A percentile compares a stretch with the other conserved stretches of the same genome.
Evolutionary conservation across 2,113 vertebrate genomes (phyloP).

Genomic region (Phaetusa simplex): DNA sequence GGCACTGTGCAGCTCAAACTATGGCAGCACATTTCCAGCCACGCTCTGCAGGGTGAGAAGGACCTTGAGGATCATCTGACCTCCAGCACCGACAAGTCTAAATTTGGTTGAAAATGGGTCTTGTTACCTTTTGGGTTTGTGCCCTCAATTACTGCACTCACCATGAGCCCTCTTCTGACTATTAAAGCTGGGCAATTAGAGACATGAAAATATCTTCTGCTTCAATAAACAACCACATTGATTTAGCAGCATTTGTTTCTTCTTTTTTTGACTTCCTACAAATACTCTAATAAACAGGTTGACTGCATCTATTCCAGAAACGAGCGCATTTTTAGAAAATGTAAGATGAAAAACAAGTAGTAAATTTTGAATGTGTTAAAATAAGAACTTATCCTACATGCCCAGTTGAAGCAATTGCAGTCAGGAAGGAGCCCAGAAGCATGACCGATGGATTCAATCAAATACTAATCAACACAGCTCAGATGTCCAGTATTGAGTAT

Average conservation of each 20-base stretch:
- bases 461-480: slow-evolving; percentile 19
- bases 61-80: not conserved
- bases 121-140: not conserved
- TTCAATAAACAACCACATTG: not conserved
- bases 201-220: not conserved
- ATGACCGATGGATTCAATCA: slow-evolving; percentile 8
- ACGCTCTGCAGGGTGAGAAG: not conserved
- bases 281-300: not conserved
- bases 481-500: not conserved
- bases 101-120: not conserved
- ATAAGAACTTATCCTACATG: not conserved
- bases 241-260: not conserved
- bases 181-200: not conserved
- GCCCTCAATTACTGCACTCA: not conserved
- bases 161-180: not conserved
- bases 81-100: not conserved
- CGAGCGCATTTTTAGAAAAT: not conserved
- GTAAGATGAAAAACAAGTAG: not conserved
- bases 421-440: not conserved
- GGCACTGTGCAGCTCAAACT: not conserved
- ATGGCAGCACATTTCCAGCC: not conserved
- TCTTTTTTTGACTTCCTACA: not conserved
- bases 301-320: not conserved
- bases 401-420: not conserved
- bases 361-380: not conserved